These are phyloP conservation scores for Larimichthys polyactis DNA, from an alignment of 2,113 vertebrate species.

Conservation along the genomic window DNA sequence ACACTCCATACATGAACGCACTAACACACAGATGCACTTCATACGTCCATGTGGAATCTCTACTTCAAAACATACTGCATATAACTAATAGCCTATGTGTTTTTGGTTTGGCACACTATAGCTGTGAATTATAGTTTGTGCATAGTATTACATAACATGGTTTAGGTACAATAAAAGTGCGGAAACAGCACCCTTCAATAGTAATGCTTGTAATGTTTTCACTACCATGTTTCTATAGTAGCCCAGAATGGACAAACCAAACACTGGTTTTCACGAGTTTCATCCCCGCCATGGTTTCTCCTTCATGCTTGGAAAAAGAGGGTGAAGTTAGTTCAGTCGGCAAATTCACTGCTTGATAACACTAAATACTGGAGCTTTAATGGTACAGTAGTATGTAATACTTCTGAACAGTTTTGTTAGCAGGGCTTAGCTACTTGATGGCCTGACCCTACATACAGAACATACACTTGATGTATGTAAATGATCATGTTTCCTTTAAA, in stretches of 20 bases:
- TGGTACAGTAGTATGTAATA: neutral
- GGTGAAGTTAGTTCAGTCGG: too few relatives aligned
- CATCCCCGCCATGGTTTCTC: too few relatives aligned
- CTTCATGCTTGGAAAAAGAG: too few relatives aligned
- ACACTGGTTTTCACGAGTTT: too few relatives aligned
- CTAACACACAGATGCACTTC: conserved; percentile 25
- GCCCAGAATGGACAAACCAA: too few relatives aligned
- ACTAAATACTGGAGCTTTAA: neutral
- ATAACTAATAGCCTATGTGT: neutral
- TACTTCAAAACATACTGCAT: neutral
- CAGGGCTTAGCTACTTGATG: neutral
- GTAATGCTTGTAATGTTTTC: conserved; percentile 21
- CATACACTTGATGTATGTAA: too few relatives aligned
- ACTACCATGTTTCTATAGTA: conserved; percentile 5
- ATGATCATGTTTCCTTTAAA: too few relatives aligned
- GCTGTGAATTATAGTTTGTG: conserved; percentile 21
- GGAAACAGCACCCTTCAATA: conserved; percentile 26
- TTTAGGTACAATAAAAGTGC: conserved; percentile 12
- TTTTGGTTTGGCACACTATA: neutral
- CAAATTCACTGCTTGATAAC: too few relatives aligned
- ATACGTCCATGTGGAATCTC: neutral
- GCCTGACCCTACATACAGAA: neutral
- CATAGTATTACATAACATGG: conserved; percentile 12
- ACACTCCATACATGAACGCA: conserved; percentile 25
- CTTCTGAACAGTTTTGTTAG: conserved; percentile 2